Percentiles rank a stretch among this genome's conserved stretches.
These are phyloP conservation scores for Perodicticus potto DNA, from an alignment of 2,797 vertebrate genomes.

Conservation along the genomic window DNA sequence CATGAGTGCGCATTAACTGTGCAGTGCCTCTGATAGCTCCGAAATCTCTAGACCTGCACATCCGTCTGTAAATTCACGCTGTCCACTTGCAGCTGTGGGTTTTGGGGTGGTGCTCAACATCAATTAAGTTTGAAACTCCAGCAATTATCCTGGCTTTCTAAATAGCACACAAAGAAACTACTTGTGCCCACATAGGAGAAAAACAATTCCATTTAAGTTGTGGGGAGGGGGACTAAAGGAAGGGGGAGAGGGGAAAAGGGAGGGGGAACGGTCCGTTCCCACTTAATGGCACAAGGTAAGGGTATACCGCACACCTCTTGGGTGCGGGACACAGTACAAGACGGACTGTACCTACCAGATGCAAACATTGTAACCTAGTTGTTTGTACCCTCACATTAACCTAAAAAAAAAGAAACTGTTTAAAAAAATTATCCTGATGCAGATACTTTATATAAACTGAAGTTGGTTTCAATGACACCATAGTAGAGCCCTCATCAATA, in stretches of 20 bases:
- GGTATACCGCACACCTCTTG: no score
- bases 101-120: neutral
- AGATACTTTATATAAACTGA: neutral
- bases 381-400: no score
- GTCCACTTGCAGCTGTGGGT: neutral
- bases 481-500: slow-evolving; percentile 74
- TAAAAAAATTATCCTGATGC: neutral
- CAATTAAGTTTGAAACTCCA: neutral
- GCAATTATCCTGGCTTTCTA: slow-evolving; percentile 21
- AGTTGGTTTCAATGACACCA: slow-evolving; percentile 8
- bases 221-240: no score
- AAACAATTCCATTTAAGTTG: no score
- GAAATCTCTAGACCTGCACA: neutral
- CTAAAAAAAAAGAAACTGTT: neutral
- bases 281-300: no score
- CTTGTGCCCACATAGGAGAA: no score
- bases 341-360: no score
- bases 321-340: no score
- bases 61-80: rapidly evolving
- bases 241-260: no score
- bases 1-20: neutral
- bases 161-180: neutral
- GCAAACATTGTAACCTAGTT: no score
- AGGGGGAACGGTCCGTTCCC: no score
- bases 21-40: neutral